phyloP scores from a whole-genome alignment of 1,140 invertebrate genomes.

The Meloidogyne floridensis region DNA sequence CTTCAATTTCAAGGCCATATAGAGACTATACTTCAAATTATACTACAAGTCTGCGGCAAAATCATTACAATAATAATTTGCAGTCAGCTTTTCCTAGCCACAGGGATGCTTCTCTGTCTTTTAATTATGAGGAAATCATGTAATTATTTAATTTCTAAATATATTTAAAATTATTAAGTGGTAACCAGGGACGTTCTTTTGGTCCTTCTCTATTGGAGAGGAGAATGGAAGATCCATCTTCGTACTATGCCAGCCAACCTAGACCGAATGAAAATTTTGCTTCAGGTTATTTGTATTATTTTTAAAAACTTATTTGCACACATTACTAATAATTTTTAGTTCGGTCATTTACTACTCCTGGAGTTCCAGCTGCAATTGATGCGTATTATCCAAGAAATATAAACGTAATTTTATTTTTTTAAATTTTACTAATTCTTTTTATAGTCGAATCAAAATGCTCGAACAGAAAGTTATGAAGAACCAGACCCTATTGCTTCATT shows the following conservation, averaged over 20 bases:
- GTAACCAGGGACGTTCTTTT: neutral
- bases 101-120: neutral
- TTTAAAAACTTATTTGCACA: no score
- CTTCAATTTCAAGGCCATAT: neutral
- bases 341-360: neutral
- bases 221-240: neutral
- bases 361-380: neutral
- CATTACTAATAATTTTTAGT: neutral
- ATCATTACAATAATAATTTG: neutral
- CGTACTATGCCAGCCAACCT: neutral
- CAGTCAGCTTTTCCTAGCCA: neutral
- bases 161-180: neutral
- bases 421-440: neutral
- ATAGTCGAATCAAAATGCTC: neutral
- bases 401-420: neutral
- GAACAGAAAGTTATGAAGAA: neutral
- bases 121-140: slow-evolving; percentile 2
- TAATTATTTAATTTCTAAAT: neutral
- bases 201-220: neutral
- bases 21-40: neutral
- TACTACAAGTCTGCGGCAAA: neutral
- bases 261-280: neutral
- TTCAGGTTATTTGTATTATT: neutral
- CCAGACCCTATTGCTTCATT: neutral
- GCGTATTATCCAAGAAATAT: neutral